phyloP scores from a whole-genome alignment of 2,888 invertebrate genomes.

The Hofmannophila pseudospretella region DNA sequence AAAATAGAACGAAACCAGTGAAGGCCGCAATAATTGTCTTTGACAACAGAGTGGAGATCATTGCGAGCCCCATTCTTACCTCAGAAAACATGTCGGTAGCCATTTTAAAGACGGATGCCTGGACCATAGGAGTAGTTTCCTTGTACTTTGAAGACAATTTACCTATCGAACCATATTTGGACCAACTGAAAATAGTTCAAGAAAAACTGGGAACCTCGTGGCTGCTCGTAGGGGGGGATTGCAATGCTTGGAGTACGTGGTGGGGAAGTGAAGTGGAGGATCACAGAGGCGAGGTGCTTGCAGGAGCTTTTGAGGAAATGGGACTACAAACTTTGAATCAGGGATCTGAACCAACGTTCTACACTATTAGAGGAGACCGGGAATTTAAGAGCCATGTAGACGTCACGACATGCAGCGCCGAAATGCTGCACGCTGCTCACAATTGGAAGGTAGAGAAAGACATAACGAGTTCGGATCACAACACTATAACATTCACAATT shows the following conservation, averaged over 20 bases:
- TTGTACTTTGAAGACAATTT: conserved; percentile 7
- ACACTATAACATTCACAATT: conserved; percentile 1
- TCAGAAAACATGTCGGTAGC: conserved; percentile 5
- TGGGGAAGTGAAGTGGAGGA: conserved; percentile 16
- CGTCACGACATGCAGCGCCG: conserved; percentile 8
- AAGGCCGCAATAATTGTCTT: conserved; percentile 9
- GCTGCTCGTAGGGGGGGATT: conserved; percentile 18
- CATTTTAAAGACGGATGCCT: neutral
- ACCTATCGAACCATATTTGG: conserved; percentile 8
- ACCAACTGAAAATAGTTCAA: neutral
- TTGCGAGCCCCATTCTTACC: neutral
- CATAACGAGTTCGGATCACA: conserved; percentile 10
- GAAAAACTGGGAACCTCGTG: conserved; percentile 2
- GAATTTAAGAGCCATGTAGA: conserved; percentile 13
- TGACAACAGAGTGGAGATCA: neutral
- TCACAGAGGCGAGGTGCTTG: conserved; percentile 10
- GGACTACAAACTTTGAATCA: conserved; percentile 9
- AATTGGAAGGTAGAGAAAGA: conserved; percentile 9
- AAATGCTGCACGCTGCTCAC: conserved; percentile 1
- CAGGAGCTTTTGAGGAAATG: conserved; percentile 7
- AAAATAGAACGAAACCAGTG: neutral
- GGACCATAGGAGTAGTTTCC: conserved; percentile 3
- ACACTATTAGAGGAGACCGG: conserved; percentile 9
- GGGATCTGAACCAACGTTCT: conserved; percentile 9
- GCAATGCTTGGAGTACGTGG: conserved; percentile 18